Evolutionary conservation across 2,797 vertebrate species (phyloP).

Genomic region (Microcaecilia unicolor): DNA sequence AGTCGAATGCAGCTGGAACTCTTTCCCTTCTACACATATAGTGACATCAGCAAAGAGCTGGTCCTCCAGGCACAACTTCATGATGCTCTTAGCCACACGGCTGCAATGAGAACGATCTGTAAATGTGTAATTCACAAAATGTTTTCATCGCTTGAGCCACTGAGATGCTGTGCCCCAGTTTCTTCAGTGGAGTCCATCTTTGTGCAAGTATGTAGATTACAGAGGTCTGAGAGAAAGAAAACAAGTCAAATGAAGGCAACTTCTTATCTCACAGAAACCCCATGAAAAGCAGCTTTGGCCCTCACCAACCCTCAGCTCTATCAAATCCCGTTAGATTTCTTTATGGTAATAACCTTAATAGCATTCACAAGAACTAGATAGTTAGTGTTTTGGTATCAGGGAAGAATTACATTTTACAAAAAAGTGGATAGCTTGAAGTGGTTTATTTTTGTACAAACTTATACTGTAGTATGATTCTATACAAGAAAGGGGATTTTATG

Average conservation of each 20-base stretch:
- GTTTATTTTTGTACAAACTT: too few species aligned
- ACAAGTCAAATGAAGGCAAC: background rate
- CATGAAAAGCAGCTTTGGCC: too few species aligned
- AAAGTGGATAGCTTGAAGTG: too few species aligned
- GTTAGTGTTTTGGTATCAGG: too few species aligned
- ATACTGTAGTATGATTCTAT: too few species aligned
- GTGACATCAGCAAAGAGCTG: constrained; percentile 93
- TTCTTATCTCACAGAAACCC: too few species aligned
- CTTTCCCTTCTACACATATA: constrained; percentile 80
- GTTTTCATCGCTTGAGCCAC: constrained; percentile 81
- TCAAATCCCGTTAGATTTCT: too few species aligned
- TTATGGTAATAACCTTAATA: too few species aligned
- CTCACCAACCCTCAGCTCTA: too few species aligned
- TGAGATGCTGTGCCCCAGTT: constrained; percentile 46
- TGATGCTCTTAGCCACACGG: constrained; percentile 92
- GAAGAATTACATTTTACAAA: too few species aligned
- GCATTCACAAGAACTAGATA: too few species aligned
- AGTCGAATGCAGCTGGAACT: constrained; percentile 91
- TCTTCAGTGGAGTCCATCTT: constrained; percentile 81
- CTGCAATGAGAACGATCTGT: constrained; percentile 90
- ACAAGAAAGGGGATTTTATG: too few species aligned
- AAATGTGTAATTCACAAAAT: constrained; percentile 95
- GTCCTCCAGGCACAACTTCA: constrained; percentile 92
- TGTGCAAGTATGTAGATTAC: constrained; percentile 38
- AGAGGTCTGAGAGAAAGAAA: constrained; percentile 44